Base-by-base conservation (phyloP, 2,888 invertebrate species). In the Antheraea assamensis region DNA sequence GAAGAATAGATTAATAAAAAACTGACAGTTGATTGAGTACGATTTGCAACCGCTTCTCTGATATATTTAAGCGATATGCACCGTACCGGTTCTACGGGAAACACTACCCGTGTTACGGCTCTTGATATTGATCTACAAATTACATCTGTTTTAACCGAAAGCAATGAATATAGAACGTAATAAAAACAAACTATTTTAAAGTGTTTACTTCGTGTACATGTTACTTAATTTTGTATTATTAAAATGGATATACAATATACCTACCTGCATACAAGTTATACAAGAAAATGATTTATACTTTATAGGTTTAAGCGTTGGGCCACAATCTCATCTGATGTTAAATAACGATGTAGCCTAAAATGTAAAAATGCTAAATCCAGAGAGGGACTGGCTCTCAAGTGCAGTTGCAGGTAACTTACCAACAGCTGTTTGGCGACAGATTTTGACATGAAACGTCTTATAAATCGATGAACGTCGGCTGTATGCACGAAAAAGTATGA, bases 1-100 rank as follows among this genome's bases (percentile, higher is more conserved):
- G 90, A 92, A 90, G 88, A 90, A 88, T 90, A 86, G 90, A 92
- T 91, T 88, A 87, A 90, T 91, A 88, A 88, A 88, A 88, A 83
- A 78, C 82, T 80, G 89, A 90, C 89, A 86, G 87, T 84, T 90
- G 90, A 92, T 91, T 87, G 89, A 88, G 87, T 87, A 84, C 83
- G 88, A 91, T 92, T 92, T 85, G 92, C 92, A 87, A 91, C 87
- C 83, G 77, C 77, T 74, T 77, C 81, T 79, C 77, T 80, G 83
- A 83, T 84, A 80, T 79, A 80, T 82, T 85, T 81, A 47, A 66
- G 74, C 76, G 79, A 81, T 81, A 78, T 71, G 74, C 66, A 58
- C 42, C 35, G 42, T 49, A 35, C 66, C 73, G 73, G 73, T 73
- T 24, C 27, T 58, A 58, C n/a, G 58, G 61, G 27, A 61, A 61